phyloP scores from a whole-genome alignment of 2,113 vertebrate species.

The Triplophysa rosa region DNA sequence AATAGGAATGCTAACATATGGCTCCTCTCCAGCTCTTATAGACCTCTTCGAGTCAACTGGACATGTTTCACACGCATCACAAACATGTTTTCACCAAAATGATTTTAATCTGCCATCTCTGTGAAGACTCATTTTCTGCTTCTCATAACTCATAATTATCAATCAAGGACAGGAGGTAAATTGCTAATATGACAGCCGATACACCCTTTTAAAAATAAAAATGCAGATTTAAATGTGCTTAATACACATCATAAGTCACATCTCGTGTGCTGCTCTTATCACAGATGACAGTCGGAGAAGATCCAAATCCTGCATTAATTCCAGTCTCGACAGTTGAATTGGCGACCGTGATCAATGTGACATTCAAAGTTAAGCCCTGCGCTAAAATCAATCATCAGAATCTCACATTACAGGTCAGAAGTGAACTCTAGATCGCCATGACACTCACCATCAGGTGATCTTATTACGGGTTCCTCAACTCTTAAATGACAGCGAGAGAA shows the following conservation, averaged over 20 bases:
- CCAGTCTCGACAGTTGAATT: slow-evolving; percentile 24
- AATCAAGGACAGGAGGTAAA: neutral
- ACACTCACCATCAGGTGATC: slow-evolving; percentile 13
- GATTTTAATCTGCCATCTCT: neutral
- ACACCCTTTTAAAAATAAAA: slow-evolving; percentile 3
- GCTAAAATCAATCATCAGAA: slow-evolving; percentile 21
- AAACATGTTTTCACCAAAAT: neutral
- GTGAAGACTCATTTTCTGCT: neutral
- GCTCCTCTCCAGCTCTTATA: too few relatives aligned
- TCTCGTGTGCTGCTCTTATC: slow-evolving; percentile 25
- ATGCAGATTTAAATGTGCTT: neutral
- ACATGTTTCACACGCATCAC: too few relatives aligned
- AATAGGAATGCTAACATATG: too few relatives aligned
- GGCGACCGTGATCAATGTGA: slow-evolving; percentile 45
- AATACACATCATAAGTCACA: neutral
- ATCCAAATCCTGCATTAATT: slow-evolving; percentile 33
- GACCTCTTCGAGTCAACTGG: too few relatives aligned
- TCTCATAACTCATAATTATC: slow-evolving; percentile 2
- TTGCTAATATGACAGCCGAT: slow-evolving; percentile 12
- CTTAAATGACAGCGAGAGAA: neutral
- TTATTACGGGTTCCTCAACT: neutral
- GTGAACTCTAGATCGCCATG: neutral
- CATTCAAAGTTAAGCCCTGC: slow-evolving; percentile 42
- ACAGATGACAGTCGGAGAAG: slow-evolving; percentile 33
- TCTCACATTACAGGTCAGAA: neutral